Conservation (phyloP, 2,888 invertebrate genomes). For the Heliconius ethilla region DNA sequence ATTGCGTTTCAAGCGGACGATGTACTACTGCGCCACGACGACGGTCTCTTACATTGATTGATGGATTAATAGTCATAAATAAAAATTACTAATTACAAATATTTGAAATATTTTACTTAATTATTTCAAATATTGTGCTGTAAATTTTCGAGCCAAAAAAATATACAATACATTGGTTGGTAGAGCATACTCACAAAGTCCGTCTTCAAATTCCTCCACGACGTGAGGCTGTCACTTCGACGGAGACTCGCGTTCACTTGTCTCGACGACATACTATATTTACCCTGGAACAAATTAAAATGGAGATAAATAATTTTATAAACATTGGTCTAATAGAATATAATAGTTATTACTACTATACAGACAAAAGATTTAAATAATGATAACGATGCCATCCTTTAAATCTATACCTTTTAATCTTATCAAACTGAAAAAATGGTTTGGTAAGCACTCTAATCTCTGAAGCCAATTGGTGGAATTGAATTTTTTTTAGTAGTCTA, state of each 20-base stretch:
- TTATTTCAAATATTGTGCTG: too few species aligned
- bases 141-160: background rate
- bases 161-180: background rate
- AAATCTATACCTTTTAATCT: too few species aligned
- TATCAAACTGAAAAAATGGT: too few species aligned
- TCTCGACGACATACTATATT: constrained; percentile 47
- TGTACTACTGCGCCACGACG: too few species aligned
- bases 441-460: too few species aligned
- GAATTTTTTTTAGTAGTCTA: too few species aligned
- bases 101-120: too few species aligned
- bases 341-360: background rate
- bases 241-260: constrained; percentile 46
- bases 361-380: background rate
- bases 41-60: too few species aligned
- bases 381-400: background rate
- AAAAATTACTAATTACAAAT: too few species aligned
- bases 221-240: constrained; percentile 57
- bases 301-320: background rate
- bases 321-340: background rate
- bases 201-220: constrained; percentile 65
- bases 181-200: constrained; percentile 57
- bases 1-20: too few species aligned
- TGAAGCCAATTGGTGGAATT: too few species aligned
- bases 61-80: too few species aligned
- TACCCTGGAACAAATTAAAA: constrained; percentile 53